A percentile compares a stretch with the other conserved stretches of the same genome.
Conservation (phyloP, 2,113 vertebrate species). For the Amia ocellicauda region DNA sequence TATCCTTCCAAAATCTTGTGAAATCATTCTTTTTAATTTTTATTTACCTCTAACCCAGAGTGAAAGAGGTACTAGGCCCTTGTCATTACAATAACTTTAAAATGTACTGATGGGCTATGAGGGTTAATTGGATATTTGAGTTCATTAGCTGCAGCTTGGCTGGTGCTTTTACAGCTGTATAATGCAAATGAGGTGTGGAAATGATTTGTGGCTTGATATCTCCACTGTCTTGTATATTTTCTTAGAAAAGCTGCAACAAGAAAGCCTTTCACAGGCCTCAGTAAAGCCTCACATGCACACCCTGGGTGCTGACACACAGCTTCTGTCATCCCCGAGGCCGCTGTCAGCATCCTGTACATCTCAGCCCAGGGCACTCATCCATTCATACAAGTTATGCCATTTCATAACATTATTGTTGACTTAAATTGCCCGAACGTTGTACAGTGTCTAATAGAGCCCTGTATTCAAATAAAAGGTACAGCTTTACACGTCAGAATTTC, state of each 20-base stretch:
- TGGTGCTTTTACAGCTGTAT: slow-evolving; percentile 29
- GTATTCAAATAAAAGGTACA: slow-evolving; percentile 28
- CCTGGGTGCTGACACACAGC: slow-evolving; percentile 46
- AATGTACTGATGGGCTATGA: no score
- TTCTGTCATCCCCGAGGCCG: slow-evolving; percentile 53
- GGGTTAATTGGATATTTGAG: no score
- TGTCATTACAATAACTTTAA: no score
- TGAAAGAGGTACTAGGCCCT: no score
- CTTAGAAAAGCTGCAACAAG: slow-evolving; percentile 52
- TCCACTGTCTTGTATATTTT: slow-evolving; percentile 54
- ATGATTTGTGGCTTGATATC: slow-evolving; percentile 31
- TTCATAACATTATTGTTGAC: slow-evolving; percentile 42
- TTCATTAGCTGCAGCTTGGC: no score
- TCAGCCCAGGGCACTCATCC: slow-evolving; percentile 15
- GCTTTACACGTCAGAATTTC: slow-evolving; percentile 37
- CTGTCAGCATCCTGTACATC: slow-evolving; percentile 39
- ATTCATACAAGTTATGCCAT: slow-evolving; percentile 23
- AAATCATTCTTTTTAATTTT: no score
- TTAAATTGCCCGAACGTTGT: slow-evolving; percentile 26
- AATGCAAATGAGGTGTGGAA: slow-evolving; percentile 34
- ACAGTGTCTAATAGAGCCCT: slow-evolving; percentile 33
- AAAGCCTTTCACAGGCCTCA: slow-evolving; percentile 56
- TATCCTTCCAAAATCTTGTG: no score
- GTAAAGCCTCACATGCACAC: slow-evolving; percentile 44
- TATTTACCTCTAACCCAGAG: no score